phyloP scores from a whole-genome alignment of 1,140 invertebrate genomes.

The Archegozetes longisetosus region DNA sequence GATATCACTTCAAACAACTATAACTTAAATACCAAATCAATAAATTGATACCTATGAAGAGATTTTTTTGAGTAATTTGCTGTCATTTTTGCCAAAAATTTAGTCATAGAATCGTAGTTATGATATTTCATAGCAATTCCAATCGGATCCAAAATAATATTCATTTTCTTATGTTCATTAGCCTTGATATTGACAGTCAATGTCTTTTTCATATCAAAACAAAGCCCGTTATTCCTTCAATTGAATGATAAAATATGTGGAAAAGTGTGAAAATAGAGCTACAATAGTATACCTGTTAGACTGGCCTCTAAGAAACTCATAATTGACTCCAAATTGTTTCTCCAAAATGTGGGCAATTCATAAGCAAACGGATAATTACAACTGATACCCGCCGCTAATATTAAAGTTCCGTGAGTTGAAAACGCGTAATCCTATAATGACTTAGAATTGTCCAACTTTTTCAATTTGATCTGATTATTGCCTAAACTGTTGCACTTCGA shows the following conservation, averaged over 20 bases:
- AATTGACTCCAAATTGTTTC: conserved; percentile 48
- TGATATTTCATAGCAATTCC: conserved; percentile 7
- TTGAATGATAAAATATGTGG: background rate
- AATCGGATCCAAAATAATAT: conserved; percentile 17
- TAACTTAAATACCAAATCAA: too few species aligned
- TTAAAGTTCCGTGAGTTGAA: conserved; percentile 4
- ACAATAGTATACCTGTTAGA: conserved; percentile 28
- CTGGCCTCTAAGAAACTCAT: conserved; percentile 40
- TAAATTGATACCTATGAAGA: conserved; percentile 17
- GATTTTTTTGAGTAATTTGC: conserved; percentile 8
- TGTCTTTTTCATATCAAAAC: conserved; percentile 10
- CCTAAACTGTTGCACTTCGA: background rate
- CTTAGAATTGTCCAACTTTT: background rate
- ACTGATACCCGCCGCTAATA: conserved; percentile 35
- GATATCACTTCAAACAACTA: too few species aligned
- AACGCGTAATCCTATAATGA: background rate
- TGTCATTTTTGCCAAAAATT: conserved; percentile 8
- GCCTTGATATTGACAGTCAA: conserved; percentile 2
- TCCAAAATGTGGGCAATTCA: conserved; percentile 53
- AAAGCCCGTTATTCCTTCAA: background rate
- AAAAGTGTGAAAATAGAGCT: background rate
- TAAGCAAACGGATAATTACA: conserved; percentile 54
- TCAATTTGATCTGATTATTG: background rate
- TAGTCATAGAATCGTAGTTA: conserved; percentile 12
- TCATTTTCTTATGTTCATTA: conserved; percentile 4